Percentiles rank a stretch among this genome's conserved stretches.
These are phyloP conservation scores for Ophion ventricosus DNA, from an alignment of 2,888 invertebrate genomes.

Conservation along the genomic window DNA sequence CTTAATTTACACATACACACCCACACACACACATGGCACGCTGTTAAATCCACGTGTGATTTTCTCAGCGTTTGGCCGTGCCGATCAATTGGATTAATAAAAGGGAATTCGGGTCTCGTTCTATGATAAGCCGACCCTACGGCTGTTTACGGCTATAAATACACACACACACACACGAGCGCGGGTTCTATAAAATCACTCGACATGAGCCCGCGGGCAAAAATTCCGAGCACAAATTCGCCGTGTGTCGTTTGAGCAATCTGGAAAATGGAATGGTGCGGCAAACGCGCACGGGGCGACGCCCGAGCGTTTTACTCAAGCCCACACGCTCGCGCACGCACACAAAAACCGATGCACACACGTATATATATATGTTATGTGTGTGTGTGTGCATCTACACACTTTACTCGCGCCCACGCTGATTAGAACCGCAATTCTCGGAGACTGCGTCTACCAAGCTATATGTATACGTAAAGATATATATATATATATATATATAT, in stretches of 20 bases:
- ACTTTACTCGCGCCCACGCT: slow-evolving; percentile 27
- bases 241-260: slow-evolving; percentile 29
- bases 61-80: slow-evolving; percentile 3
- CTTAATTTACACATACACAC: no score
- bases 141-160: background rate
- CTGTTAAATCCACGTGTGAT: background rate
- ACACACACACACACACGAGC: background rate
- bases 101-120: background rate
- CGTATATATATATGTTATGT: slow-evolving; percentile 1
- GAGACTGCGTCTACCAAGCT: slow-evolving; percentile 27
- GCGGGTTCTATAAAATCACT: background rate
- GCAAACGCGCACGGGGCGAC: slow-evolving; percentile 38
- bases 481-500: background rate
- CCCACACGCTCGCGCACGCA: background rate
- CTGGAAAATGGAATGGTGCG: slow-evolving; percentile 22
- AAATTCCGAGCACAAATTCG: slow-evolving; percentile 26
- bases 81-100: slow-evolving; percentile 32
- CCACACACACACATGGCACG: no score
- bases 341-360: background rate
- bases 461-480: background rate
- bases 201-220: slow-evolving; percentile 10
- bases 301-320: slow-evolving; percentile 24
- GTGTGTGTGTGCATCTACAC: background rate
- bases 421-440: slow-evolving; percentile 53
- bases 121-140: background rate